A percentile compares a stretch with the other conserved stretches of the same genome.
phyloP scores from a whole-genome alignment of 92 coral and sea anemone genomes.

The Umimayanthus chanpuru region DNA sequence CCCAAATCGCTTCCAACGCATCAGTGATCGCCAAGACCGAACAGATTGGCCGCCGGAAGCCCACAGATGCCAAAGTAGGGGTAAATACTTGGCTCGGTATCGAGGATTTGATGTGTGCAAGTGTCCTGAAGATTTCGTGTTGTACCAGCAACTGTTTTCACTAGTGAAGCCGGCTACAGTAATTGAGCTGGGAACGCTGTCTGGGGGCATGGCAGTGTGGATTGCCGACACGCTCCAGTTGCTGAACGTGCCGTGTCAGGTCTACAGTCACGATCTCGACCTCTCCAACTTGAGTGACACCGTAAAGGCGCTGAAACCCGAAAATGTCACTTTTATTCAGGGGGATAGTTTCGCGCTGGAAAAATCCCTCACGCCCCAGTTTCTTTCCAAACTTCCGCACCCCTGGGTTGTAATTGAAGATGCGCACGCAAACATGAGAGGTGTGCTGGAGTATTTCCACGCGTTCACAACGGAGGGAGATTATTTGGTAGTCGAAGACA shows the following conservation, averaged over 20 bases:
- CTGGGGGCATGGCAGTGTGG: conserved; percentile 55
- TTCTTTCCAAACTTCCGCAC: conserved; percentile 40
- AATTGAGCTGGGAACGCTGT: conserved; percentile 56
- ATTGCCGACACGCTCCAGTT: conserved; percentile 42
- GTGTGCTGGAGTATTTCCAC: conserved; percentile 49
- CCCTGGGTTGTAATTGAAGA: conserved; percentile 55
- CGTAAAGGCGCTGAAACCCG: conserved; percentile 43
- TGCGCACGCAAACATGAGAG: conserved; percentile 49
- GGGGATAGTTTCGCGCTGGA: conserved; percentile 48
- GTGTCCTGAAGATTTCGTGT: conserved; percentile 53
- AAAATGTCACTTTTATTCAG: conserved; percentile 45
- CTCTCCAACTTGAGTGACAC: conserved; percentile 35
- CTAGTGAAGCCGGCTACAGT: conserved; percentile 39
- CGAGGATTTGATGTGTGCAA: conserved; percentile 53
- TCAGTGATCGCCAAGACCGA: conserved; percentile 49
- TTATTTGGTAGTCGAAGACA: conserved; percentile 51
- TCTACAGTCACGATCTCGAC: conserved; percentile 39
- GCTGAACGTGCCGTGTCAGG: conserved; percentile 12
- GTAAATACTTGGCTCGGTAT: conserved; percentile 35
- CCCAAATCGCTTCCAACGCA: conserved; percentile 43
- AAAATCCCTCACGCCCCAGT: conserved; percentile 38
- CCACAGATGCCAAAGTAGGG: conserved; percentile 10
- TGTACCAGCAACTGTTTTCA: conserved; percentile 46
- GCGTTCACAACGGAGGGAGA: conserved; percentile 40
- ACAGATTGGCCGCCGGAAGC: conserved; percentile 41